Percentiles rank a stretch among this genome's conserved stretches.
Evolutionary conservation across 2,113 vertebrate species (phyloP).

Genomic region (Polypterus senegalus): DNA sequence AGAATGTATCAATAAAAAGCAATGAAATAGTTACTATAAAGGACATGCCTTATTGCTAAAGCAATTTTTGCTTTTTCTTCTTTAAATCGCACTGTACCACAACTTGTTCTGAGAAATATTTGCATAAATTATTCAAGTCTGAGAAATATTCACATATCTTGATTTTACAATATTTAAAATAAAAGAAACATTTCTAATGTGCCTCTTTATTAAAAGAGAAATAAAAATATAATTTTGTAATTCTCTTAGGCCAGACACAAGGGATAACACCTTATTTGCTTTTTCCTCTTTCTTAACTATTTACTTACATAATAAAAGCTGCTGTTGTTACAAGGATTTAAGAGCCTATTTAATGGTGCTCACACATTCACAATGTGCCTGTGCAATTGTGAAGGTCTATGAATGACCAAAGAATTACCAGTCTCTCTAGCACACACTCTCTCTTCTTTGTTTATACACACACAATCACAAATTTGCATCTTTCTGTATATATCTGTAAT

Average conservation of each 20-base stretch:
- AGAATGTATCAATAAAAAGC: constrained; percentile 37
- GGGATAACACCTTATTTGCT: constrained; percentile 42
- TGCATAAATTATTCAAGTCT: constrained; percentile 49
- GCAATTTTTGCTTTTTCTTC: constrained; percentile 35
- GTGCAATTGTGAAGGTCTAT: constrained; percentile 55
- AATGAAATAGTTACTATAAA: constrained; percentile 56
- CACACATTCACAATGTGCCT: constrained; percentile 61
- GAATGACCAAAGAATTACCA: constrained; percentile 66
- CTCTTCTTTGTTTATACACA: no score
- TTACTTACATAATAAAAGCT: constrained; percentile 60
- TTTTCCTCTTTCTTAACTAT: constrained; percentile 42
- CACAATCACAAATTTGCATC: constrained; percentile 50
- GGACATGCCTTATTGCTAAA: constrained; percentile 50
- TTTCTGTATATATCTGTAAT: constrained; percentile 55
- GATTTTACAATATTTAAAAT: constrained; percentile 66
- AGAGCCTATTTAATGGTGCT: constrained; percentile 57
- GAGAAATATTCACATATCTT: constrained; percentile 53
- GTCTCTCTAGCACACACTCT: constrained; percentile 37
- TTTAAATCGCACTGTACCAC: constrained; percentile 36
- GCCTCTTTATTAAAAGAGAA: constrained; percentile 84
- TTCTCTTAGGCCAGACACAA: constrained; percentile 60
- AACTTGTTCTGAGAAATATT: constrained; percentile 45
- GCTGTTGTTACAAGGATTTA: constrained; percentile 64
- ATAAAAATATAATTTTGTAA: constrained; percentile 69
- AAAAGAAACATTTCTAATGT: constrained; percentile 68